Evolutionary conservation across 1,140 invertebrate genomes (phyloP).

Genomic region (Macrotrachela quadricornifera): DNA sequence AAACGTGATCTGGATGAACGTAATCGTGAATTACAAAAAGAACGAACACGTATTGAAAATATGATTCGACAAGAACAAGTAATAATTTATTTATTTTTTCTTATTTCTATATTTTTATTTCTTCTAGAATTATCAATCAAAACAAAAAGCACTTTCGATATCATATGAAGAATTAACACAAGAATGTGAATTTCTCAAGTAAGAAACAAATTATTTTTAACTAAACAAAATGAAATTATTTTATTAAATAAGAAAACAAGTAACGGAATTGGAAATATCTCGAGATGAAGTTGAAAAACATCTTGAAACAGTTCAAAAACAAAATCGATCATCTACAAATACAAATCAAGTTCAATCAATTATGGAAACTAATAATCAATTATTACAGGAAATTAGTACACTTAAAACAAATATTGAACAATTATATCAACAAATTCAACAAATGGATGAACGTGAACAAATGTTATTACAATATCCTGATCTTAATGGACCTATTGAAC

Average conservation of each 20-base stretch:
- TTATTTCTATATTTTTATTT: not conserved
- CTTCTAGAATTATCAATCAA: not conserved
- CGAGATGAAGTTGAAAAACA: not conserved
- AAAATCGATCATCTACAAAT: not conserved
- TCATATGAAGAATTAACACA: not conserved
- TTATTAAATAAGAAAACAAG: no score
- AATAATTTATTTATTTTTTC: not conserved
- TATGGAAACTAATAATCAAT: not conserved
- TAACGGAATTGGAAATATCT: not conserved
- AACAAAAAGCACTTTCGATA: not conserved
- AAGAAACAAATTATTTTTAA: not conserved
- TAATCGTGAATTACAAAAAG: not conserved
- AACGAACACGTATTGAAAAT: not conserved
- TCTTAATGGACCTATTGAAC: conserved; percentile 4
- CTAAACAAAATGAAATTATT: no score
- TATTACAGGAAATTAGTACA: conserved; percentile 1
- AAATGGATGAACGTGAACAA: not conserved
- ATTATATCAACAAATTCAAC: not conserved
- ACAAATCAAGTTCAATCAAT: not conserved
- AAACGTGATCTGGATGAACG: not conserved
- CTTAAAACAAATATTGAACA: not conserved
- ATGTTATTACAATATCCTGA: conserved; percentile 5
- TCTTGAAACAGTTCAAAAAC: not conserved
- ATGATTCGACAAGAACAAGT: not conserved
- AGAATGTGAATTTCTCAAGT: no score